These are phyloP conservation scores for Pachypeltis micranthus DNA, from an alignment of 1,140 invertebrate species.

Conservation along the genomic window DNA sequence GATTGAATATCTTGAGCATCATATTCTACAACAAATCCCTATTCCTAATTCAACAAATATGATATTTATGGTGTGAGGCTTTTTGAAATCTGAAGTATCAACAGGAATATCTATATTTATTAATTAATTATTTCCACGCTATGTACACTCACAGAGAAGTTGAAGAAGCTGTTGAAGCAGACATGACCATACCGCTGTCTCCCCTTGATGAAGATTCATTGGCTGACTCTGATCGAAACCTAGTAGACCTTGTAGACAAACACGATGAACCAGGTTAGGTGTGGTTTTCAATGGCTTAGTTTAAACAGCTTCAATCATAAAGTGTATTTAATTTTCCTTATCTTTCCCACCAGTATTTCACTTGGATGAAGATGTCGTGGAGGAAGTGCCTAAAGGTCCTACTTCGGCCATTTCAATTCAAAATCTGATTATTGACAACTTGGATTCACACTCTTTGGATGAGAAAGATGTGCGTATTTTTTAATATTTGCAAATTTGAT, in stretches of 20 bases:
- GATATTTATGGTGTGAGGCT: no score
- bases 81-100: no score
- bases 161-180: conserved; percentile 22
- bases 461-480: conserved; percentile 16
- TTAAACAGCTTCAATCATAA: not conserved
- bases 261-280: not conserved
- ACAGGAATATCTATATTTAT: no score
- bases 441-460: conserved; percentile 15
- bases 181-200: conserved; percentile 38
- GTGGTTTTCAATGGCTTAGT: not conserved
- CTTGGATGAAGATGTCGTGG: conserved; percentile 14
- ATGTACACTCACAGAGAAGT: conserved; percentile 19
- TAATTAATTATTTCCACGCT: no score
- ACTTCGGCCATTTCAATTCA: conserved; percentile 19
- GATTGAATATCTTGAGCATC: no score
- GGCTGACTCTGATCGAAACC: conserved; percentile 37
- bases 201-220: conserved; percentile 53
- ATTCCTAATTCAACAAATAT: no score
- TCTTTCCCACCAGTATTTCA: conserved; percentile 3
- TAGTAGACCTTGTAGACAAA: not conserved
- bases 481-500: no score
- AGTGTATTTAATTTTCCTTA: no score
- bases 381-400: conserved; percentile 15
- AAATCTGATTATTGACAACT: conserved; percentile 19
- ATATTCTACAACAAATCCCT: no score